Conservation (phyloP, 2,888 invertebrate species). For the Hydroisotoma schaefferi region DNA sequence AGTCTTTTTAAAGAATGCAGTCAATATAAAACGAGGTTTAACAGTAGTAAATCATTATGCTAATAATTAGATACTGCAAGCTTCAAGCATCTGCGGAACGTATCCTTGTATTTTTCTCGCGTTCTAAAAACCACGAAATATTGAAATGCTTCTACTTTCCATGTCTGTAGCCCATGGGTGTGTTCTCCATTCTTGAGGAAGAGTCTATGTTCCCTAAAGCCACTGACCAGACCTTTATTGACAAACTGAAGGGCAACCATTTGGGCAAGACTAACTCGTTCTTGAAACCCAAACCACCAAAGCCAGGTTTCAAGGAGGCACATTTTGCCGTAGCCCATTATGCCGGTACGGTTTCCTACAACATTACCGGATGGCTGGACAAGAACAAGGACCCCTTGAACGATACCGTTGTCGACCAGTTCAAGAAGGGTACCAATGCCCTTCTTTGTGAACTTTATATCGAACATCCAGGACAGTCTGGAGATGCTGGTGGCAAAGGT, state of each 20-base stretch:
- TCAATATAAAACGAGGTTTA: not conserved
- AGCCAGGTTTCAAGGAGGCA: slow-evolving; percentile 34
- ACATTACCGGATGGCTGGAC: slow-evolving; percentile 52
- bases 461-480: slow-evolving; percentile 51
- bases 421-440: slow-evolving; percentile 52
- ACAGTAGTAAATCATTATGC: not conserved
- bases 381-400: slow-evolving; percentile 63
- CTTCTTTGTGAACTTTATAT: slow-evolving; percentile 51
- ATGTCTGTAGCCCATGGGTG: slow-evolving; percentile 33
- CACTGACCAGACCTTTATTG: slow-evolving; percentile 36
- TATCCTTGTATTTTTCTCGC: too few species aligned
- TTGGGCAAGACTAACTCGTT: slow-evolving; percentile 38
- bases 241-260: slow-evolving; percentile 35
- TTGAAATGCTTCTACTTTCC: not conserved
- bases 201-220: slow-evolving; percentile 42
- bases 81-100: too few species aligned
- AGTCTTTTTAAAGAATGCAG: too few species aligned
- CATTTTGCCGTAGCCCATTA: slow-evolving; percentile 39
- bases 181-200: slow-evolving; percentile 43
- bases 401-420: slow-evolving; percentile 57
- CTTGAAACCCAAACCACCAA: slow-evolving; percentile 36
- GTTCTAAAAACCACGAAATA: too few species aligned
- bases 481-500: slow-evolving; percentile 43
- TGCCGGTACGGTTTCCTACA: slow-evolving; percentile 38
- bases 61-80: not conserved